Percentiles rank a stretch among this genome's conserved stretches.
Evolutionary conservation across 2,113 vertebrate species (phyloP).

Genomic region (Vireo altiloquus): DNA sequence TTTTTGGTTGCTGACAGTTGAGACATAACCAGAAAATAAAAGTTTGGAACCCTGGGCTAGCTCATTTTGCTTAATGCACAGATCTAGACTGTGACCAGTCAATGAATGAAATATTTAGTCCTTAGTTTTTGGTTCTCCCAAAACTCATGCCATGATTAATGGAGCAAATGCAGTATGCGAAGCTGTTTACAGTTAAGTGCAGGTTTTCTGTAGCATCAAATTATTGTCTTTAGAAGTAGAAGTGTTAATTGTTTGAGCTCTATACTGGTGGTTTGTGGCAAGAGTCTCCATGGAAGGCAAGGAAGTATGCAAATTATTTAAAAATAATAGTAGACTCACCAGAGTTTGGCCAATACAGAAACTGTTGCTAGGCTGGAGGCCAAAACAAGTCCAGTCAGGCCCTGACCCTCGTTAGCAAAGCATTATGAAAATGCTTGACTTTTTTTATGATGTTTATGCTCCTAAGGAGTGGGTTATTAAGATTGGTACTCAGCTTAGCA

Average conservation of each 20-base stretch:
- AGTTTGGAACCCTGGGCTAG: not conserved
- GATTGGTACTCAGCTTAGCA: not conserved
- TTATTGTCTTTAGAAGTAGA: not conserved
- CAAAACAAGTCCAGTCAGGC: slow-evolving; percentile 50
- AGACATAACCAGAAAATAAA: not conserved
- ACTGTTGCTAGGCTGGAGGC: slow-evolving; percentile 53
- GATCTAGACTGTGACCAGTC: not conserved
- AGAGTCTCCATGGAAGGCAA: not conserved
- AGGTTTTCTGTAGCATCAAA: not conserved
- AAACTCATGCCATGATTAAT: not conserved
- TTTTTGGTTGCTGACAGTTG: not conserved
- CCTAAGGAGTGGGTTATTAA: not conserved
- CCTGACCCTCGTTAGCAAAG: slow-evolving; percentile 37
- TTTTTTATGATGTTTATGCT: not conserved
- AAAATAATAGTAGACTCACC: not conserved
- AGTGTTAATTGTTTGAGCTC: not conserved
- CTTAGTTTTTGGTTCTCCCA: not conserved
- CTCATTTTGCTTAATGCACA: not conserved
- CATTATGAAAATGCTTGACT: slow-evolving; percentile 34
- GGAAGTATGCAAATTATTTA: not conserved
- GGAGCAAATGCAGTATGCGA: not conserved
- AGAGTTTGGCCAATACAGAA: slow-evolving; percentile 24
- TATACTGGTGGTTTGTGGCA: not conserved
- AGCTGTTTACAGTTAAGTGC: not conserved
- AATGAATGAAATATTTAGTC: not conserved